phyloP scores from a whole-genome alignment of 2,888 invertebrate genomes.

The Ophion costatus region DNA sequence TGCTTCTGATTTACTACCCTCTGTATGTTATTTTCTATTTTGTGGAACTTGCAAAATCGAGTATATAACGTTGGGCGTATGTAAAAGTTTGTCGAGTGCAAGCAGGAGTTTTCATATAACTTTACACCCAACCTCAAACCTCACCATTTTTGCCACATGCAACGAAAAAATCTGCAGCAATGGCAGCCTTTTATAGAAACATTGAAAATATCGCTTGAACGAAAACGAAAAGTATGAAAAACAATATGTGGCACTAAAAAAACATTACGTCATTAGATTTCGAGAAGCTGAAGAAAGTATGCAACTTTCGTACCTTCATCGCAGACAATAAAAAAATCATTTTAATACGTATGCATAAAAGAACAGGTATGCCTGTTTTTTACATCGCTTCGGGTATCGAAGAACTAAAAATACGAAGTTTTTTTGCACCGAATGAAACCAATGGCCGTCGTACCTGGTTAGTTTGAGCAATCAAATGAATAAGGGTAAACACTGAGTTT shows the following conservation, averaged over 20 bases:
- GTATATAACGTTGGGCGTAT: not conserved
- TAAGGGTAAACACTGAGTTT: not conserved
- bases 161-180: not conserved
- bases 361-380: not conserved
- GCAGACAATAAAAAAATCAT: not conserved
- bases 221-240: not conserved
- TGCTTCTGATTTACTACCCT: not conserved
- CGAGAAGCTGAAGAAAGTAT: too few species aligned
- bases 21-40: not conserved
- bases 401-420: not conserved
- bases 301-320: not conserved
- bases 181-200: not conserved
- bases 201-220: not conserved
- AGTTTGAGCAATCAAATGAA: too few species aligned
- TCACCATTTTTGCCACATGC: not conserved
- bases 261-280: too few species aligned
- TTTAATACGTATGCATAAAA: not conserved
- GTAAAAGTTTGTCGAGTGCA: not conserved
- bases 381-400: not conserved
- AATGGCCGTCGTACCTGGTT: too few species aligned
- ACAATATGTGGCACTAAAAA: too few species aligned
- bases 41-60: not conserved
- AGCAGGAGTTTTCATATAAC: not conserved
- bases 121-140: not conserved
- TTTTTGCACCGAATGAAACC: not conserved